A percentile compares a stretch with the other conserved stretches of the same genome.
Conservation (phyloP, 2,888 invertebrate genomes). For the Holacanthella duospinosa region DNA sequence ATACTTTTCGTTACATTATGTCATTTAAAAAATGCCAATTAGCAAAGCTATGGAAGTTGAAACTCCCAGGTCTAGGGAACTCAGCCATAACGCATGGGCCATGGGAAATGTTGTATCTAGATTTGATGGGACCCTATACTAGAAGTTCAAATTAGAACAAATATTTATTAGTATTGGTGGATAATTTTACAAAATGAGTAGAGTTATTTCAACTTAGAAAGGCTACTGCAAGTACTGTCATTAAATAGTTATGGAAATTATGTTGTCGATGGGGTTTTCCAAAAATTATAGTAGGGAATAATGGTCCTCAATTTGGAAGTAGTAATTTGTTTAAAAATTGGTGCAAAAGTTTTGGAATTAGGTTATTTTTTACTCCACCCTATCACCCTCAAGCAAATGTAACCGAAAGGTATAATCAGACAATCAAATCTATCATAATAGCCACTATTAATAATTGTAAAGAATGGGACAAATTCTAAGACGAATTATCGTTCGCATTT, state of each 20-base stretch:
- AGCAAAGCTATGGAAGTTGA: slow-evolving; percentile 8
- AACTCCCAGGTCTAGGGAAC: not conserved
- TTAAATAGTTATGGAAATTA: slow-evolving; percentile 13
- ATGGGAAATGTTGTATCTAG: slow-evolving; percentile 12
- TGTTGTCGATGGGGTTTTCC: slow-evolving; percentile 16
- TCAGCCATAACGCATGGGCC: slow-evolving; percentile 6
- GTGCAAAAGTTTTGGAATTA: slow-evolving; percentile 10
- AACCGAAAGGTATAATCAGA: slow-evolving; percentile 18
- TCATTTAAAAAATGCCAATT: slow-evolving; percentile 18
- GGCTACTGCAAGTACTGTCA: slow-evolving; percentile 6
- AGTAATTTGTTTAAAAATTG: slow-evolving; percentile 9
- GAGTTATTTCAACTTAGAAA: slow-evolving; percentile 16
- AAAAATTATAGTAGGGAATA: slow-evolving; percentile 12
- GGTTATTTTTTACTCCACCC: slow-evolving; percentile 11
- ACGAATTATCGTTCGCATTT: slow-evolving; percentile 20
- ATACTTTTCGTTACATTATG: slow-evolving; percentile 14
- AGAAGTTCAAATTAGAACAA: slow-evolving; percentile 9
- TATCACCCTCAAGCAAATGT: slow-evolving; percentile 21
- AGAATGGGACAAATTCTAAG: slow-evolving; percentile 19
- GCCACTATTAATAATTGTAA: slow-evolving; percentile 8
- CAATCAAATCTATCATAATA: slow-evolving; percentile 15
- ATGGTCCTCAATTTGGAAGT: slow-evolving; percentile 16
- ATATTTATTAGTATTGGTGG: slow-evolving; percentile 15
- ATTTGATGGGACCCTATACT: slow-evolving; percentile 26
- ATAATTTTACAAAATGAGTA: slow-evolving; percentile 16